Conservation (phyloP, 1,140 invertebrate genomes). For the Vollenhovia emeryi region DNA sequence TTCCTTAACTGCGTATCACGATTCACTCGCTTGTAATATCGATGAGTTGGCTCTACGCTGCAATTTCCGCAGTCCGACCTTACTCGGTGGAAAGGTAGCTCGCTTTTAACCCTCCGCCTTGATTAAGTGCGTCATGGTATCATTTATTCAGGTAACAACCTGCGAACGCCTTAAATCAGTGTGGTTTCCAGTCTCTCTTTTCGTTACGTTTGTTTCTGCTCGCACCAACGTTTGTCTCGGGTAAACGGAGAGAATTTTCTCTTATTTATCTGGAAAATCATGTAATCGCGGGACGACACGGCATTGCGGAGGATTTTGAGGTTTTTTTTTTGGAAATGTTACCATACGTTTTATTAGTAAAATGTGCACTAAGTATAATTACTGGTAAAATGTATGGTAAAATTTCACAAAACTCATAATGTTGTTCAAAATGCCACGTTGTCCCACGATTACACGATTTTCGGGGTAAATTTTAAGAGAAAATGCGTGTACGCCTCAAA, state of each 20-base stretch:
- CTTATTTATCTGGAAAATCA: too few species aligned
- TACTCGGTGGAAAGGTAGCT: slow-evolving; percentile 12
- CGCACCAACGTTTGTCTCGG: neutral
- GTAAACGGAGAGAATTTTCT: too few species aligned
- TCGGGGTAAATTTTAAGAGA: too few species aligned
- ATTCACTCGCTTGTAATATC: slow-evolving; percentile 47
- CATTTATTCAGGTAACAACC: slow-evolving; percentile 37
- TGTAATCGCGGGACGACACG: too few species aligned
- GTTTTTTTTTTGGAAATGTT: too few species aligned
- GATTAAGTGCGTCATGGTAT: slow-evolving; percentile 8
- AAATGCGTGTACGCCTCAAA: neutral
- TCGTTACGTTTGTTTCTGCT: neutral
- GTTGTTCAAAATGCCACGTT: too few species aligned
- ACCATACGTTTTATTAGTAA: too few species aligned
- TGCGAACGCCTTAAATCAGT: slow-evolving; percentile 7
- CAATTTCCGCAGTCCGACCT: slow-evolving; percentile 30
- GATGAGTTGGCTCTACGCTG: slow-evolving; percentile 36
- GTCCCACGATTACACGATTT: too few species aligned
- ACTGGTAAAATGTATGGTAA: too few species aligned
- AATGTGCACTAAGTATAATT: too few species aligned
- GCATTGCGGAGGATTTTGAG: too few species aligned
- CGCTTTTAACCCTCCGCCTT: neutral
- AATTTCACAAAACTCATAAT: too few species aligned
- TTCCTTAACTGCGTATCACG: slow-evolving; percentile 27
- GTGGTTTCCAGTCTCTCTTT: neutral